Evolutionary conservation across 1,140 invertebrate genomes (phyloP), one percentile per base, ranked within the genome.

Genomic region (Thrips palmi): DNA sequence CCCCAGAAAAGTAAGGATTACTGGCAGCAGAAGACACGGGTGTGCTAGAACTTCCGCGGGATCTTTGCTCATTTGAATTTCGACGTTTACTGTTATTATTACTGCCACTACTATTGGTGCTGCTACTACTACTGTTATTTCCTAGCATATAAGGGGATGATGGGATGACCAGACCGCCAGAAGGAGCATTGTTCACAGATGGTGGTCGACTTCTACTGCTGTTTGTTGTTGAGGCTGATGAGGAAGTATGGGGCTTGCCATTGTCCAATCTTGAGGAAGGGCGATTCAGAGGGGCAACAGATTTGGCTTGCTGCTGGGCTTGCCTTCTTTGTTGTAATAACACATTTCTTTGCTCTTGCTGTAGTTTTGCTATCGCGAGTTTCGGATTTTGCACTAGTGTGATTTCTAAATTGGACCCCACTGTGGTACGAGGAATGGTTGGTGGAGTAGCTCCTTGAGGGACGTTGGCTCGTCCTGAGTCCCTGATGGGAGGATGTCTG

Each of bases 401-500:
- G 24, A 73, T 71, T 52, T 73, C 68, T 33, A 73, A 45, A 47
- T 70, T 69, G 0, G 65, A 64, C 1, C 62, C 64, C 3, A 68
- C 56, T 22, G 51, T 46, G 24, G 52, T 41, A 14, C 46, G 49
- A 21, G 55, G 55, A 14, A 54, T 33, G 25, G 53, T 8, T 2
- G 49, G 48, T 1, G 47, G 40, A 24, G 35, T 24, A 11, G 39
- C 21, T 7, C 44, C 39, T 42, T 45, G 51, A 21, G 47, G 46
- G 15, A 43, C 31, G 21, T 47, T 45, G n/a, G 41, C 51, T 55
- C 12, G 48, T 42, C 25, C 43, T 41, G 20, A 43, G 35, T 37
- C 47, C 45, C 19, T 45, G 21, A 35, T 59, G 8, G 50, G 39
- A 17, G 32, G 47, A 35, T 58, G 33, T 41, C 58, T 58, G n/a